Evolutionary conservation across 1,140 invertebrate genomes (phyloP), one percentile per base, ranked within the genome.

Genomic region (Eumeta japonica): DNA sequence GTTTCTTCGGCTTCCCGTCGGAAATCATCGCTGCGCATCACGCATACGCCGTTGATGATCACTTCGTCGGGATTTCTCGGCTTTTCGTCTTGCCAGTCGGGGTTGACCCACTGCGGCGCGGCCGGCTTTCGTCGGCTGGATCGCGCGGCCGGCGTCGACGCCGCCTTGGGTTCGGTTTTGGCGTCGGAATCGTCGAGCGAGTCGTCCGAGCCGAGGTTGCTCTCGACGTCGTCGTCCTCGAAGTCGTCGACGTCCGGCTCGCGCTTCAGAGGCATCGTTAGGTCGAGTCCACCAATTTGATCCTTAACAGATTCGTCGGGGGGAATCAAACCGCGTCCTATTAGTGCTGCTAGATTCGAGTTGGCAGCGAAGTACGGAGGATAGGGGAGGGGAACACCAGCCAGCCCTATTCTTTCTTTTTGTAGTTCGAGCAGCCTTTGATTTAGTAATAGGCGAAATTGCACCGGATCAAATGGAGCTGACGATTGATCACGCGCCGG

Each of bases 101-200:
- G 94, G 66, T 95, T 95, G 0, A 97, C 92, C 91, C 94, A 96
- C 73, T 97, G 93, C 0, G 95, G 95, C 16, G 92, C 92, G 0
- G 92, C 92, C 1, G 94, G 90, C 76, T 97, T 98, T 39, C 94
- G 79, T 40, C 94, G 68, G 31, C 77, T 83, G 30, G 84, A 83
- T 11, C 71, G 64, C 44, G 76, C 72, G n/a, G 79, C 75, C 12
- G 78, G 74, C 0, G 68, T 62, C 12, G 68, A 65, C 30, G 67
- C 56, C 45, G 60, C 58, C 42, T 71, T 70, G 18, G 67, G 66
- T 48, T 73, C 68, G 31, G 55, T 61, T 52, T 82, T 81, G 1
- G 77, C 78, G 46, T 83, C 81, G n/a, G 57, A 74, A 75, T 76
- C 78, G 76, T 75, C 74, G 52, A 79, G 79, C 48, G 61, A 88